Evolutionary conservation across 2,797 vertebrate genomes (phyloP), one percentile per base, ranked within the genome.

Genomic region (Todus mexicanus): DNA sequence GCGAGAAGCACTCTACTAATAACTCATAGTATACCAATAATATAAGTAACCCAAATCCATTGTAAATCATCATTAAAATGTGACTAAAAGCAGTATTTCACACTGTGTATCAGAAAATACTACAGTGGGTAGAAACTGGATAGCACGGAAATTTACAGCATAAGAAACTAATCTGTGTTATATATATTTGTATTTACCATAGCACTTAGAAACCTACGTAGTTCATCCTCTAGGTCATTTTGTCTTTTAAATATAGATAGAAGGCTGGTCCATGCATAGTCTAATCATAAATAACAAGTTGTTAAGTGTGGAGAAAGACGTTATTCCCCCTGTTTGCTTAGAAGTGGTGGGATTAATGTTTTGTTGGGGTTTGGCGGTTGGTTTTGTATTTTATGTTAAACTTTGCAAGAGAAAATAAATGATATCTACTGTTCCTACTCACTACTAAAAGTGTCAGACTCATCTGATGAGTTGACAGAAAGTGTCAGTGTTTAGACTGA

Each of bases 381-480:
- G 38, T 35, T 16, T 69, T 31, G 11, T 14, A 11, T 27, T 43
- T n/a, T 6, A 15, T 47, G 61, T n/a, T 20, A 5, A 85, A 76
- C 15, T 93, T 70, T 27, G 48, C 53, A 84, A 90, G 53, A 84
- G 48, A 66, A 92, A 94, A 90, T 50, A 64, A n/a, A 94, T 16
- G 48, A 64, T 82, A 45, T 91, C 57, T 43, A 56, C 16, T 57
- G 50, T 77, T 93, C 79, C 78, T 76, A 38, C 42, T 83, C 51
- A 31, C 74, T 64, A 83, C 42, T 59, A 31, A 17, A 94, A 82
- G 84, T 10, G 22, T 94, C 84, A 95, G 90, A 91, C 88, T 86
- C 77, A 79, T 92, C 88, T 77, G 60, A 88, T 76, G 69, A 89
- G 53, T 12, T 94, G 86, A 96, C 81, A 94, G 86, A 86, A 94